These are phyloP conservation scores for Dioctria linearis DNA, from an alignment of 2,888 invertebrate genomes.

Conservation along the genomic window DNA sequence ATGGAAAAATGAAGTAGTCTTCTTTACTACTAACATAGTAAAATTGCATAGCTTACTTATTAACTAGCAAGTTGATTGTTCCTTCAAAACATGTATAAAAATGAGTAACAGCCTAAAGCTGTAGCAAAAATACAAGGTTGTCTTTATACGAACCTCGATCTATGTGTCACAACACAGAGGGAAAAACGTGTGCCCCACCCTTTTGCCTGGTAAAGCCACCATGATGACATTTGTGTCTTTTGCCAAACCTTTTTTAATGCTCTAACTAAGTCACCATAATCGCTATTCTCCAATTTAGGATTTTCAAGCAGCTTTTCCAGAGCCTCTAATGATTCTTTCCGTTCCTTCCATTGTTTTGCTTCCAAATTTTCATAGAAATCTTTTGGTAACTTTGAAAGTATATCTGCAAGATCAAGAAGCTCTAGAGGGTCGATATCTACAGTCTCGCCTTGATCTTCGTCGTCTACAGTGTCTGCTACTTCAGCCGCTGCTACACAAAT, in stretches of 20 bases:
- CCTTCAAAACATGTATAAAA: too few relatives aligned
- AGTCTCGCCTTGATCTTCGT: conserved; percentile 72
- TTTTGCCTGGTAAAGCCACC: conserved; percentile 89
- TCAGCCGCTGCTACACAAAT: conserved; percentile 69
- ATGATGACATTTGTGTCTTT: conserved; percentile 97
- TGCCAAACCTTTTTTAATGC: conserved; percentile 89
- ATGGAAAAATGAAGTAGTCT: too few relatives aligned
- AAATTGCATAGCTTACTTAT: too few relatives aligned
- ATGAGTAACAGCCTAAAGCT: too few relatives aligned
- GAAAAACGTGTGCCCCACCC: conserved; percentile 92
- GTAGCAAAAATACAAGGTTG: too few relatives aligned
- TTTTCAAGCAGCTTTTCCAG: conserved; percentile 84
- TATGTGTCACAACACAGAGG: too few relatives aligned
- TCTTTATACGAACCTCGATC: too few relatives aligned
- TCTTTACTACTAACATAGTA: too few relatives aligned
- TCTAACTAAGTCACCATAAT: conserved; percentile 91
- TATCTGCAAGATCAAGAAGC: conserved; percentile 91
- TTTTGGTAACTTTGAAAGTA: conserved; percentile 92
- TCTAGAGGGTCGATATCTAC: conserved; percentile 91
- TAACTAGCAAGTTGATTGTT: too few relatives aligned
- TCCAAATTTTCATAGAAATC: conserved; percentile 96
- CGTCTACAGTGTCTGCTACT: conserved; percentile 72
- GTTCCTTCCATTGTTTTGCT: conserved; percentile 96
- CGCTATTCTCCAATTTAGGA: conserved; percentile 91
- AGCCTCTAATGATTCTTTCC: conserved; percentile 91